Conservation (phyloP, 2,888 invertebrate species). For the Caenorhabditis uteleia region DNA sequence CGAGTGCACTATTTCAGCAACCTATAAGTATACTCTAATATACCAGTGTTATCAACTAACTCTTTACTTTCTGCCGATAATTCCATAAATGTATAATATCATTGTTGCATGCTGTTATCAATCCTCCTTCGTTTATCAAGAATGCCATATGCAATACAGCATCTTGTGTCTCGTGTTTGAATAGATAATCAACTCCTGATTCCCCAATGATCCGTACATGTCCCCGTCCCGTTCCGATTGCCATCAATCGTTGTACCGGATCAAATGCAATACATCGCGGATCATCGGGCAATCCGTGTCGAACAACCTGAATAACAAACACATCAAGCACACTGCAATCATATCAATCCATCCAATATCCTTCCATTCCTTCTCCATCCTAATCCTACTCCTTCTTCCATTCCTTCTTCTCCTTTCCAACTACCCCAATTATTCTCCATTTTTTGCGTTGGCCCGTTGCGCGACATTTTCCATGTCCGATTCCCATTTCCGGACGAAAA, state of each 20-base stretch:
- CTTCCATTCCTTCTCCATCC: too few relatives aligned
- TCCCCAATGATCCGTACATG: slow-evolving; percentile 71
- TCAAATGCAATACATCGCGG: slow-evolving; percentile 97
- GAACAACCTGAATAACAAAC: slow-evolving; percentile 75
- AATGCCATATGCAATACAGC: slow-evolving; percentile 91
- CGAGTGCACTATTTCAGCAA: slow-evolving; percentile 82
- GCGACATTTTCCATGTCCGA: too few relatives aligned
- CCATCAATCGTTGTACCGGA: slow-evolving; percentile 93
- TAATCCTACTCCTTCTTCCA: too few relatives aligned
- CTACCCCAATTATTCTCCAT: too few relatives aligned
- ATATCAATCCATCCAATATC: too few relatives aligned
- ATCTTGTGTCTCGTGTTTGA: slow-evolving; percentile 78
- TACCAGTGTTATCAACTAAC: background rate
- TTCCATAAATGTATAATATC: slow-evolving; percentile 97
- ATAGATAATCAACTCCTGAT: slow-evolving; percentile 94
- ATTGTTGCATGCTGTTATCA: slow-evolving; percentile 93
- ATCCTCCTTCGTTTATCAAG: slow-evolving; percentile 93
- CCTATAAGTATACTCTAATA: slow-evolving; percentile 7
- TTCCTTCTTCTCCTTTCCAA: too few relatives aligned
- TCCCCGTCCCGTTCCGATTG: slow-evolving; percentile 81
- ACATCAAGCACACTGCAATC: too few relatives aligned
- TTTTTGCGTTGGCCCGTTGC: too few relatives aligned
- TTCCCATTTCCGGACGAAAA: background rate
- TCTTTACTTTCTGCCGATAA: slow-evolving; percentile 83
- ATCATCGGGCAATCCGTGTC: slow-evolving; percentile 97